A percentile compares a stretch with the other conserved stretches of the same genome.
phyloP scores from a whole-genome alignment of 2,113 vertebrate genomes.

The Ondatra zibethicus region DNA sequence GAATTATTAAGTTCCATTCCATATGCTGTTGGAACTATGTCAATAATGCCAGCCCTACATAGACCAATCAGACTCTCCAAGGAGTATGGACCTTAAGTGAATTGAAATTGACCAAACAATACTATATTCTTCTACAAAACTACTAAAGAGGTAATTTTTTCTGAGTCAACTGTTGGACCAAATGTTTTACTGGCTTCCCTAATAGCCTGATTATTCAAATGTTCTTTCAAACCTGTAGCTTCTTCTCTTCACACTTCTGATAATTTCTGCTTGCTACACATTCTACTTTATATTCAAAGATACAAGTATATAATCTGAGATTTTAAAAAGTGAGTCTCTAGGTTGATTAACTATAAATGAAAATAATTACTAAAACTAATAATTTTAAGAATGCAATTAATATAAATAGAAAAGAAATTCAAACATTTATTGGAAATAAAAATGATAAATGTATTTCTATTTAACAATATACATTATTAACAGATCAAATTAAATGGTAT shows the following conservation, averaged over 20 bases:
- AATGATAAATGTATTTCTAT: background rate
- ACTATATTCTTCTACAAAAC: background rate
- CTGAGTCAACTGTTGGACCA: background rate
- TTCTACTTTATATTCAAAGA: background rate
- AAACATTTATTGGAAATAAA: background rate
- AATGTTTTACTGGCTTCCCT: background rate
- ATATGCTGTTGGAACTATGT: background rate
- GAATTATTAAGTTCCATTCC: background rate
- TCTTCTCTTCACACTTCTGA: background rate
- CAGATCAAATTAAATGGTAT: background rate
- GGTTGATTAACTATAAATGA: background rate
- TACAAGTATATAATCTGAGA: background rate
- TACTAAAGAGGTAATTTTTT: background rate
- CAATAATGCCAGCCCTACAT: background rate
- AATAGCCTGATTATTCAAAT: background rate
- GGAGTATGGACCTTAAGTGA: background rate
- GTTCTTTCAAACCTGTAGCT: background rate
- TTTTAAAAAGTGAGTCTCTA: background rate
- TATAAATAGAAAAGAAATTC: background rate
- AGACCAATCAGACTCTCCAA: background rate
- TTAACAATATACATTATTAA: background rate
- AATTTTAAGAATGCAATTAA: background rate
- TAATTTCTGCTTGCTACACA: background rate
- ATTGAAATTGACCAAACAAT: background rate
- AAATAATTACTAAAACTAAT: background rate